Percentiles rank a stretch among this genome's conserved stretches.
Evolutionary conservation across 2,113 vertebrate species (phyloP).

Genomic region (Hemiscyllium ocellatum): DNA sequence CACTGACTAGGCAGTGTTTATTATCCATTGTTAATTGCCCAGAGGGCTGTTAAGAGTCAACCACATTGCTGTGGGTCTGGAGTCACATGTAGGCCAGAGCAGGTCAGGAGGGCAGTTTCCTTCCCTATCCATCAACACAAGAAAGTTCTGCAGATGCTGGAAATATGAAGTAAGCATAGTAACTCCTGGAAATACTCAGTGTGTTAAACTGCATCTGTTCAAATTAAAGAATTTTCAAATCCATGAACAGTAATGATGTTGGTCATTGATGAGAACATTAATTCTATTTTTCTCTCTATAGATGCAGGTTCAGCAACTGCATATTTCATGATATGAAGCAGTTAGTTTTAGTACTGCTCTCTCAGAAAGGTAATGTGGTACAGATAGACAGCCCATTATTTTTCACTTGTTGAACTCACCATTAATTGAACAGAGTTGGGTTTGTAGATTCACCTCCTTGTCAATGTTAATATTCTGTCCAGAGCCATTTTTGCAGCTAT

Average conservation of each 20-base stretch:
- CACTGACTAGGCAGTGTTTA: too few relatives aligned
- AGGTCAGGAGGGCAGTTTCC: too few relatives aligned
- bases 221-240: neutral
- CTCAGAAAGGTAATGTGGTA: neutral
- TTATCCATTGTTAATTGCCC: too few relatives aligned
- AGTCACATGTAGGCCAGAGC: too few relatives aligned
- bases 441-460: neutral
- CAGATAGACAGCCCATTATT: neutral
- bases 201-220: neutral
- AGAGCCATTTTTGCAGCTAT: neutral
- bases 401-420: neutral
- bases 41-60: too few relatives aligned
- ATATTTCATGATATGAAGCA: neutral
- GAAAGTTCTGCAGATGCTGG: neutral
- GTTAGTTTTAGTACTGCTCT: neutral
- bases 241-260: neutral
- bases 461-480: neutral
- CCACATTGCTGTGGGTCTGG: too few relatives aligned
- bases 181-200: neutral
- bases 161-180: neutral
- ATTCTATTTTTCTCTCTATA: neutral
- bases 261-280: neutral
- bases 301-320: neutral
- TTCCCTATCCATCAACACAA: too few relatives aligned
- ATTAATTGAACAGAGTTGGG: neutral